Conservation (phyloP, 2,797 vertebrate species). For the Platalea minor region DNA sequence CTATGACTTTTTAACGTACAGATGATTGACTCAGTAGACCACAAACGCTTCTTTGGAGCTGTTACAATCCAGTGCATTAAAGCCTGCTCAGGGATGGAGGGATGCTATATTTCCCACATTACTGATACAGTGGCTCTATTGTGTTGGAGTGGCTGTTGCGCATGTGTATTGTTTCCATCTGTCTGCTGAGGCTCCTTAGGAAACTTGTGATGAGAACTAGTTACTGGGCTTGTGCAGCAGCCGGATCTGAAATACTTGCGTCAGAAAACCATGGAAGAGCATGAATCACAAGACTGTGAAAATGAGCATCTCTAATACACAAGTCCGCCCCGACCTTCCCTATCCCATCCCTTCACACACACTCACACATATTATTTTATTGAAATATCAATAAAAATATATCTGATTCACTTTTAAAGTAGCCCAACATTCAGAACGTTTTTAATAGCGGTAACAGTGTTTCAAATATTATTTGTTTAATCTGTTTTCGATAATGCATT, state of each 20-base stretch:
- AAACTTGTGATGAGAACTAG: constrained; percentile 50
- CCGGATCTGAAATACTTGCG: neutral
- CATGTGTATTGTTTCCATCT: constrained; percentile 58
- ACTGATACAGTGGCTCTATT: constrained; percentile 29
- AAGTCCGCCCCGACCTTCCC: neutral
- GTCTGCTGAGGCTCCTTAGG: constrained; percentile 54
- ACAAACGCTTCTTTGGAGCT: constrained; percentile 46
- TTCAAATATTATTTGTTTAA: neutral
- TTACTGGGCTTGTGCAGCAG: constrained; percentile 22
- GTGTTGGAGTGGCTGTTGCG: constrained; percentile 26
- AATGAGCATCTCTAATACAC: neutral
- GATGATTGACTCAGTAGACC: constrained; percentile 37
- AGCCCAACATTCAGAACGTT: neutral
- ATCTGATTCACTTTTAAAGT: neutral
- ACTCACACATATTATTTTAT: neutral
- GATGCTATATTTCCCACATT: constrained; percentile 55
- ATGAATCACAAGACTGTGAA: neutral
- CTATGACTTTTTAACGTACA: constrained; percentile 33
- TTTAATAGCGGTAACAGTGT: neutral
- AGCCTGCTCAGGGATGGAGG: constrained; percentile 31
- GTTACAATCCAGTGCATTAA: constrained; percentile 36
- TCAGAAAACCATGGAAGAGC: neutral
- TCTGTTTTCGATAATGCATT: neutral
- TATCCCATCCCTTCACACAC: neutral
- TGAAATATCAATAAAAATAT: neutral